Base-by-base conservation (phyloP, 1,140 invertebrate species). In the Bradysia coprophila region DNA sequence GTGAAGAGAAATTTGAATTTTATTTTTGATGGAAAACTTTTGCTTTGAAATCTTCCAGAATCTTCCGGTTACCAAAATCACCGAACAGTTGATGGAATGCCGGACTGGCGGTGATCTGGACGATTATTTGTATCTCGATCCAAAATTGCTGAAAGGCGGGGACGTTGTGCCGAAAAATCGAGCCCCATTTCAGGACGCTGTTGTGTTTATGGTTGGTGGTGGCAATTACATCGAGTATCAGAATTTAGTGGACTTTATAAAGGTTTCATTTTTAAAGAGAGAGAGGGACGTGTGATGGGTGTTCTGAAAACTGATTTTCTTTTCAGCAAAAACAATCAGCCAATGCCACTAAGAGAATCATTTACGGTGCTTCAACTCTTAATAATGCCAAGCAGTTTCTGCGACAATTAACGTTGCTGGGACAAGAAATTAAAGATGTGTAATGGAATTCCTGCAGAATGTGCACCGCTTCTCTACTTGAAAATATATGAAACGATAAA, bases 201-300 rank as follows among this genome's bases (percentile, higher is more conserved):
- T 96, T 49, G 92, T 98, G 8, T 98, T 98, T 62, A 71, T 98
- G 40, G 85, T 98, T 21, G 95, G 95, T 40, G 95, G 95, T 44
- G 95, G 95, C 22, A 98, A 96, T 69, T 98, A 98, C 57, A 96
- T 97, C 51, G 95, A 99, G 65, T 98, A 98, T 62, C 93, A 98
- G 62, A 98, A 99, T 72, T 69, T 99, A 28, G 73, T 89, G 23
- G 93, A 98, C 60, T 96, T 94, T 61, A 82, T 81, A 13, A 95
- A 89, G 68, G 76, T 80, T 63, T 49, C 42, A 45, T 33, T 40
- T 43, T 34, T 40, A 43, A 23, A 20, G 33, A 44, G 38, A 44
- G 43, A 45, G 44, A 48, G 16, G 44, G 44, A 46, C 37, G 10
- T 46, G 39, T 32, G 41, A 41, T 40, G 31, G 9, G 4, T 6